phyloP scores from a whole-genome alignment of 1,140 invertebrate genomes.

The Ceratosolen solmsi region DNA sequence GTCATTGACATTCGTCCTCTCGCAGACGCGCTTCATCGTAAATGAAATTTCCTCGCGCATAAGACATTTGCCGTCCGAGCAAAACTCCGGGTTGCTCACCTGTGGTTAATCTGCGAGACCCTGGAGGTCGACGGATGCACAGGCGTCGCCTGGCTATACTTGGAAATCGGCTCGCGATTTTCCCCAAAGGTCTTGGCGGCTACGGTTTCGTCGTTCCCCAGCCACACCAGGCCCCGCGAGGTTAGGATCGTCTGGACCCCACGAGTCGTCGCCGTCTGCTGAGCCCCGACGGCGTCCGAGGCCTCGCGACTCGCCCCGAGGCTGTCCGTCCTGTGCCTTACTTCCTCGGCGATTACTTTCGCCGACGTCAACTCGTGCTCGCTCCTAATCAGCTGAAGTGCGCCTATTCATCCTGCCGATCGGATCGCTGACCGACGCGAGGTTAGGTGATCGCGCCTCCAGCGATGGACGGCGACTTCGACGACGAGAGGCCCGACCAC shows the following conservation, averaged over 20 bases:
- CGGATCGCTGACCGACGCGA: not conserved
- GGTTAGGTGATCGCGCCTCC: not conserved
- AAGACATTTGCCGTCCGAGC: too few relatives aligned
- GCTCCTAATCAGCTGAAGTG: not conserved
- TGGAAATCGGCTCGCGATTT: not conserved
- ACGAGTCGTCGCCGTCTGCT: not conserved
- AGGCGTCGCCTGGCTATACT: conserved; percentile 3
- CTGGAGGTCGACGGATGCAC: not conserved
- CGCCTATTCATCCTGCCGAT: not conserved
- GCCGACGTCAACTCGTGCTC: not conserved
- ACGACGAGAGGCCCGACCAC: not conserved
- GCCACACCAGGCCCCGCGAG: conserved; percentile 24
- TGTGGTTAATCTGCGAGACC: not conserved
- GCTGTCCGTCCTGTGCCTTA: not conserved
- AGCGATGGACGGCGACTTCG: not conserved
- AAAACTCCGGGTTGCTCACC: not conserved
- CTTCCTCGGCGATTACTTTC: not conserved
- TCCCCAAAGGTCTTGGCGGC: not conserved
- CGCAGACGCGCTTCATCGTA: not conserved
- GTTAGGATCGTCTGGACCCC: conserved; percentile 37
- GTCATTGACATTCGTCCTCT: not conserved
- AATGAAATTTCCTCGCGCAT: too few relatives aligned
- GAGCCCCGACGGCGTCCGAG: not conserved
- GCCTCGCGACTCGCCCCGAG: not conserved
- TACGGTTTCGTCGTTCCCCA: not conserved